Evolutionary conservation across 35 echinoderm and acorn worm species (phyloP).

Genomic region (Heliocidaris erythrogramma): DNA sequence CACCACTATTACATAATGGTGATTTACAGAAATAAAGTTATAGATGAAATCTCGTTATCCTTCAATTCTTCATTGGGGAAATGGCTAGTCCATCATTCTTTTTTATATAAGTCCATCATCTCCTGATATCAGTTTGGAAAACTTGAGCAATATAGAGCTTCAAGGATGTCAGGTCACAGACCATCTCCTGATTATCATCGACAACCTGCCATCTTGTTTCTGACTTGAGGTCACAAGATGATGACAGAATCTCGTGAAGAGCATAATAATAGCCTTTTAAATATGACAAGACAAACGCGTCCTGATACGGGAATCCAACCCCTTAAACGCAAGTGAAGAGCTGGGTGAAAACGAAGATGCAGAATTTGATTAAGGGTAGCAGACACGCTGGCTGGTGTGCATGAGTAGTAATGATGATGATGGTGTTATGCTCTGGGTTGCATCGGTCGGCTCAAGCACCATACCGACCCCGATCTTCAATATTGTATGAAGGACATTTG

Average conservation of each 20-base stretch:
- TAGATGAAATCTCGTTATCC: too few relatives aligned
- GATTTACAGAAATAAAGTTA: too few relatives aligned
- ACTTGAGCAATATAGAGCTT: neutral
- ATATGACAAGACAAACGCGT: neutral
- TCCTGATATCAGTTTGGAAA: neutral
- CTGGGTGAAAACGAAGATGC: neutral
- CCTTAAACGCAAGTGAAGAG: neutral
- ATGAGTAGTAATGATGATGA: neutral
- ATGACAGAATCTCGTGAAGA: neutral
- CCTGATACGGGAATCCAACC: neutral
- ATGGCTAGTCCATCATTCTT: neutral
- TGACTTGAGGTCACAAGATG: neutral
- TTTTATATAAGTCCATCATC: neutral
- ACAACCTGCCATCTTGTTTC: neutral
- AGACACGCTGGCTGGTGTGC: neutral
- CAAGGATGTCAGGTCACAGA: neutral
- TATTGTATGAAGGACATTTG: neutral
- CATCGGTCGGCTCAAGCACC: neutral
- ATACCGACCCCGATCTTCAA: neutral
- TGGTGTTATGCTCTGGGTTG: neutral
- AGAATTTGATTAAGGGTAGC: neutral
- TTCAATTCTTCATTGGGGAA: too few relatives aligned
- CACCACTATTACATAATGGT: too few relatives aligned
- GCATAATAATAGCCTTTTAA: neutral
- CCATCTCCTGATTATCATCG: neutral